These are phyloP conservation scores for Glyphotaelius pellucidus DNA, from an alignment of 2,888 invertebrate species.

Conservation along the genomic window DNA sequence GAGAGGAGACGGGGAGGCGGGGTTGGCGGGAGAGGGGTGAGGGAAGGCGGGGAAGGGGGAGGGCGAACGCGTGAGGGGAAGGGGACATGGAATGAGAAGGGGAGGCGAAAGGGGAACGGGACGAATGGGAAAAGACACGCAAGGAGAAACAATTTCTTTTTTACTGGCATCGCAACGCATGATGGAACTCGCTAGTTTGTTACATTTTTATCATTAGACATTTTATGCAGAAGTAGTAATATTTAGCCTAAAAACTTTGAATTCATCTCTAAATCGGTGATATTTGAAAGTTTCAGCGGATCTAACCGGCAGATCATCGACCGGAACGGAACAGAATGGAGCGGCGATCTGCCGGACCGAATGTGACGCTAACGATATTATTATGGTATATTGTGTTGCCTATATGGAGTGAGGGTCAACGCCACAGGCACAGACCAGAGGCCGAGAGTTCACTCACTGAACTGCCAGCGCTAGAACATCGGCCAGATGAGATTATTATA, in stretches of 20 bases:
- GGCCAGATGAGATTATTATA: neutral
- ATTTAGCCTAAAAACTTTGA: neutral
- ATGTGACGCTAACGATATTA: slow-evolving; percentile 26
- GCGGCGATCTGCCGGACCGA: slow-evolving; percentile 21
- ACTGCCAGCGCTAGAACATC: neutral
- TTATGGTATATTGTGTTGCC: slow-evolving; percentile 18
- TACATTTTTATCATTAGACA: neutral
- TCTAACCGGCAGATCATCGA: slow-evolving; percentile 18
- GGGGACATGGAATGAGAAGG: no score
- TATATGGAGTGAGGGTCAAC: slow-evolving; percentile 18
- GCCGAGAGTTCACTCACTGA: neutral
- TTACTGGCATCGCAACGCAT: no score
- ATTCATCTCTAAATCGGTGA: slow-evolving; percentile 1
- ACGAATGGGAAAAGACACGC: no score
- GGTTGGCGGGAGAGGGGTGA: no score
- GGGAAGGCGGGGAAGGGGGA: no score
- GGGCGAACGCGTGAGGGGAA: no score
- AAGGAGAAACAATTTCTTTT: no score
- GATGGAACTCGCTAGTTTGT: no score
- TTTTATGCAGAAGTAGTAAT: neutral
- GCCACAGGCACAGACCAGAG: slow-evolving; percentile 3
- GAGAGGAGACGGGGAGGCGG: no score
- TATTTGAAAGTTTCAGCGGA: slow-evolving; percentile 28
- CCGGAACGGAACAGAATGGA: neutral
- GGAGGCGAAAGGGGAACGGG: no score